These are phyloP conservation scores for Pecten maximus DNA, from an alignment of 2,888 invertebrate species.

Conservation along the genomic window DNA sequence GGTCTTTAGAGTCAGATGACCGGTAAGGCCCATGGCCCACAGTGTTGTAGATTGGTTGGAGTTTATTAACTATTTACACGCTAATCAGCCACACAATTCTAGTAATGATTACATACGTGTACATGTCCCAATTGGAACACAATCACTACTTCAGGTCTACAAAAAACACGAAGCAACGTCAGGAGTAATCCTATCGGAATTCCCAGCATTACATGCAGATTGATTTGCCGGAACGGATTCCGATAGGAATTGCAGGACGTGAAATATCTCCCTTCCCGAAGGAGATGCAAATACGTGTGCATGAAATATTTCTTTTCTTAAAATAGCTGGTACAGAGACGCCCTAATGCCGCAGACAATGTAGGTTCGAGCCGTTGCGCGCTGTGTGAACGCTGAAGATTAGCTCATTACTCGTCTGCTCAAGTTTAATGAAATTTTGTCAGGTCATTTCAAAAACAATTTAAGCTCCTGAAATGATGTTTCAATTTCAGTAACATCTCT, in stretches of 20 bases:
- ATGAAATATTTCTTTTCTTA: background rate
- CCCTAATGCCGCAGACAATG: background rate
- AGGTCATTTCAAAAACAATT: no score
- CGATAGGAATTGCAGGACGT: background rate
- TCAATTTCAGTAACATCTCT: no score
- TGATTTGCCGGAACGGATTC: background rate
- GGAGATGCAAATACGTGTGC: background rate
- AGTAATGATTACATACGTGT: no score
- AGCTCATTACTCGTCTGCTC: background rate
- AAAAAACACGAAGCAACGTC: background rate
- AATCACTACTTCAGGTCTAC: no score
- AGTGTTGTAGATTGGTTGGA: no score
- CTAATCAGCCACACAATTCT: no score
- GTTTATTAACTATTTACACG: no score
- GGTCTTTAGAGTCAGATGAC: no score
- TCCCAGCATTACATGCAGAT: background rate
- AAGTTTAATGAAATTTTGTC: background rate
- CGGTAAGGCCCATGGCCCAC: no score
- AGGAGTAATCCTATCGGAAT: background rate
- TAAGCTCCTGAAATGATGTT: no score
- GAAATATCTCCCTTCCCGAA: background rate
- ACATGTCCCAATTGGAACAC: no score
- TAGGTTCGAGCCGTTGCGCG: background rate
- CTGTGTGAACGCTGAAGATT: no score
- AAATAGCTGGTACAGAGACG: background rate